Percentiles rank a stretch among this genome's conserved stretches.
phyloP scores from a whole-genome alignment of 2,888 invertebrate species.

The Patella caerulea region DNA sequence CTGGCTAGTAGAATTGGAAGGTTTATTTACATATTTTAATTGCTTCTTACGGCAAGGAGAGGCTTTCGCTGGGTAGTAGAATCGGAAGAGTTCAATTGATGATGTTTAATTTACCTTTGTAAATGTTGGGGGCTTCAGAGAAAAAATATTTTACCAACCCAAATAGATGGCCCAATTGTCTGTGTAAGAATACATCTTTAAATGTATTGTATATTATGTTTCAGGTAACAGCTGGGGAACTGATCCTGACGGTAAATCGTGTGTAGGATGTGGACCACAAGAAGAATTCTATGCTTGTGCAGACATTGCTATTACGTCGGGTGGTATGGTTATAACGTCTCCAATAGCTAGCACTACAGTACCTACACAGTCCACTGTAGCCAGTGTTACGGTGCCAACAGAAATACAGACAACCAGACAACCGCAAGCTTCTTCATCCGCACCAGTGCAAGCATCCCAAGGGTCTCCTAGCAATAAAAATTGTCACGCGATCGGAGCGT shows the following conservation, averaged over 20 bases:
- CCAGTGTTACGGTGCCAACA: background rate
- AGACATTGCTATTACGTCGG: background rate
- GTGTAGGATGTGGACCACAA: constrained; percentile 3
- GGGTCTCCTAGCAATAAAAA: background rate
- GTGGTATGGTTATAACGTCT: background rate
- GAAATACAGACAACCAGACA: background rate
- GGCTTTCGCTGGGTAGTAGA: too few species aligned
- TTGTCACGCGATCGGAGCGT: background rate
- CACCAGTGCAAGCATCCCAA: background rate
- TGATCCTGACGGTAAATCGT: background rate
- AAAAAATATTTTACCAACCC: too few species aligned
- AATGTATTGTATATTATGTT: background rate
- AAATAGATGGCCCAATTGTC: too few species aligned
- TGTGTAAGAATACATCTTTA: background rate
- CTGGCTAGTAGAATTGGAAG: too few species aligned
- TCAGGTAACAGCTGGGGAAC: background rate
- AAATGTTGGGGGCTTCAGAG: too few species aligned
- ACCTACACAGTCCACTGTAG: background rate
- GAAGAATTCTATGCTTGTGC: background rate
- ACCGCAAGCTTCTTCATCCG: background rate
- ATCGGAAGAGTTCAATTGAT: too few species aligned
- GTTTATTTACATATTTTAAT: too few species aligned
- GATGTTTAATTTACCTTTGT: too few species aligned
- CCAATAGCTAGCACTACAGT: background rate
- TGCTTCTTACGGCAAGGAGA: too few species aligned